Conservation (phyloP, 2,113 vertebrate species). For the Pachyramphus minor region DNA sequence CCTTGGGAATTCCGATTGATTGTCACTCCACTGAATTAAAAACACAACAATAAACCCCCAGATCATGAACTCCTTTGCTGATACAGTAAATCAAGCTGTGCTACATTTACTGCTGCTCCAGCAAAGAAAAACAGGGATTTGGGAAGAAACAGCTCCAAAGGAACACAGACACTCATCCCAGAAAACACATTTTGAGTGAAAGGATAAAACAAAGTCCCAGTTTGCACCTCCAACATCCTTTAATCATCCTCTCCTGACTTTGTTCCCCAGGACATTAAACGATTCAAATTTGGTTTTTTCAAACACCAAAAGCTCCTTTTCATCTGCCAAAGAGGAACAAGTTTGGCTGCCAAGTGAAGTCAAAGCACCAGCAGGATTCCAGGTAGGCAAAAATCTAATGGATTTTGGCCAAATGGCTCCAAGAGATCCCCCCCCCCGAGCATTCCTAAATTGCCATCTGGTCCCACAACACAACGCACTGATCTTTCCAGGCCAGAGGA, state of each 20-base stretch:
- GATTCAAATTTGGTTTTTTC: neutral
- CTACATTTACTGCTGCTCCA: neutral
- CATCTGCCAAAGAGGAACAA: neutral
- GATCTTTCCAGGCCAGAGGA: neutral
- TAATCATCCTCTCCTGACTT: neutral
- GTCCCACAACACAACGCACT: neutral
- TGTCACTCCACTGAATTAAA: neutral
- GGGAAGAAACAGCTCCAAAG: neutral
- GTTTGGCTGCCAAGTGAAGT: neutral
- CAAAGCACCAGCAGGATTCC: neutral
- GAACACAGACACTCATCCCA: neutral
- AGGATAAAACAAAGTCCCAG: neutral
- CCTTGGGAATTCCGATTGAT: conserved; percentile 23
- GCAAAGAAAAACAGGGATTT: neutral
- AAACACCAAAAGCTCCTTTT: neutral
- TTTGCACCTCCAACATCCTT: neutral
- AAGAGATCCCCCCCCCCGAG: fast-evolving
- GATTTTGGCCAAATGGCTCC: neutral
- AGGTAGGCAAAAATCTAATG: neutral
- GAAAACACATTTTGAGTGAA: neutral
- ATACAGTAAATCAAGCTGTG: conserved; percentile 8
- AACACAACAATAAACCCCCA: too few relatives aligned
- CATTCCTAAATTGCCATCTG: neutral
- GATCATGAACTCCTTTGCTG: neutral
- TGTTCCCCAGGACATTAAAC: neutral